Evolutionary conservation across 2,113 vertebrate species (phyloP).

Genomic region (Fregetta grallaria): DNA sequence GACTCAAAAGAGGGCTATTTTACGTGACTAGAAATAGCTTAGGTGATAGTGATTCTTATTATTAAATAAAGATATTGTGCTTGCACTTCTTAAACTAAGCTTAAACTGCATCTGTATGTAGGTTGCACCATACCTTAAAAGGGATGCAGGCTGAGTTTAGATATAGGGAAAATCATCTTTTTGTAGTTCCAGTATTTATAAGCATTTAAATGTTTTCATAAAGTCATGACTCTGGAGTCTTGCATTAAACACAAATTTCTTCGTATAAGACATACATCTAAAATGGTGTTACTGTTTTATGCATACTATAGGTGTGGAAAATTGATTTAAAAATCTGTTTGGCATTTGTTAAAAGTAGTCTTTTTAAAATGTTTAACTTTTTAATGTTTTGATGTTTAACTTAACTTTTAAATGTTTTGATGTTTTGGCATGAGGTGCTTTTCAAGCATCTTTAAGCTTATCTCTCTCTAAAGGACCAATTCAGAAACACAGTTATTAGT

Average conservation of each 20-base stretch:
- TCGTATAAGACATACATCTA: background rate
- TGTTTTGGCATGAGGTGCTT: background rate
- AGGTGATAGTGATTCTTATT: background rate
- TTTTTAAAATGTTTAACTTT: background rate
- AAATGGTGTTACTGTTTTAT: background rate
- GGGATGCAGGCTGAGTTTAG: background rate
- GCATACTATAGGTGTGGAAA: background rate
- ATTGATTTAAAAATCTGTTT: background rate
- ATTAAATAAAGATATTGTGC: background rate
- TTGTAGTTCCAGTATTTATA: background rate
- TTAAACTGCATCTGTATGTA: background rate
- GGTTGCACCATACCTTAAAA: background rate
- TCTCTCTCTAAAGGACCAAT: background rate
- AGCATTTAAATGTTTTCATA: background rate
- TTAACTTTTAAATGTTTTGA: background rate
- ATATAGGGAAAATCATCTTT: background rate
- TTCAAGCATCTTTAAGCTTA: background rate
- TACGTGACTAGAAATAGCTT: slow-evolving; percentile 21
- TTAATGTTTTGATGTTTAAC: background rate
- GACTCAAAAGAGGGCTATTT: slow-evolving; percentile 33
- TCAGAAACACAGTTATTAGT: background rate
- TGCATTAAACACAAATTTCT: background rate
- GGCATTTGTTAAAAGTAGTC: background rate
- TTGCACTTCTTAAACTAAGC: background rate
- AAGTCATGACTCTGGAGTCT: background rate